phyloP scores from a whole-genome alignment of 2,888 invertebrate species.

The Eupithecia centaureata region DNA sequence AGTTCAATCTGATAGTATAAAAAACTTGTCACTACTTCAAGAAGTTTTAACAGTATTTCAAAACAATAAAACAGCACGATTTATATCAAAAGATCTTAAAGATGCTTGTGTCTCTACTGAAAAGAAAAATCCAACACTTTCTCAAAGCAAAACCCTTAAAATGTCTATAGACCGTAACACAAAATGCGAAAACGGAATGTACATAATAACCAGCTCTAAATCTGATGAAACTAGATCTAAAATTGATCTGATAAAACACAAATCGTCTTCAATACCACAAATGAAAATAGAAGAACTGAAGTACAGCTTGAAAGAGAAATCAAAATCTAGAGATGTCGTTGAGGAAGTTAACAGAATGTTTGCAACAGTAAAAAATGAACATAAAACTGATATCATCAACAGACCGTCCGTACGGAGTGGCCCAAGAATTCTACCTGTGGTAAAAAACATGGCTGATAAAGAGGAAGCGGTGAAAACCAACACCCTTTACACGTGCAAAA shows the following conservation, averaged over 20 bases:
- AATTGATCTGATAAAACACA: conserved; percentile 61
- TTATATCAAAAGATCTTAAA: conserved; percentile 56
- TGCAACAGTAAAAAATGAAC: conserved; percentile 60
- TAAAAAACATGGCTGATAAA: conserved; percentile 51
- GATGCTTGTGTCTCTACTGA: conserved; percentile 63
- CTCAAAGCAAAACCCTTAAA: conserved; percentile 57
- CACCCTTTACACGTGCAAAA: conserved; percentile 44
- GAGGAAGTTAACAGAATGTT: conserved; percentile 78
- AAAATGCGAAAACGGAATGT: conserved; percentile 51
- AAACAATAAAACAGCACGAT: conserved; percentile 58
- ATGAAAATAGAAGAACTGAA: conserved; percentile 77
- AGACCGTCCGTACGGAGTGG: conserved; percentile 67
- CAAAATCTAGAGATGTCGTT: conserved; percentile 67
- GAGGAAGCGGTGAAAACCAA: background rate
- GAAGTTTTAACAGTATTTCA: conserved; percentile 74
- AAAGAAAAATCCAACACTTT: conserved; percentile 45
- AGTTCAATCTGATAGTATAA: conserved; percentile 50
- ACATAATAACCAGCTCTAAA: conserved; percentile 58
- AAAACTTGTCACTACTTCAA: conserved; percentile 65
- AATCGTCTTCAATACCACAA: conserved; percentile 75
- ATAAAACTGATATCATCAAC: conserved; percentile 47
- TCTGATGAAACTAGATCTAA: conserved; percentile 53
- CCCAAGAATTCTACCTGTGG: conserved; percentile 73
- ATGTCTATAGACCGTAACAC: conserved; percentile 57
- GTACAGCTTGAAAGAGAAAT: conserved; percentile 64